Evolutionary conservation across 2,888 invertebrate genomes (phyloP).

Genomic region (Sussaba pulchella): DNA sequence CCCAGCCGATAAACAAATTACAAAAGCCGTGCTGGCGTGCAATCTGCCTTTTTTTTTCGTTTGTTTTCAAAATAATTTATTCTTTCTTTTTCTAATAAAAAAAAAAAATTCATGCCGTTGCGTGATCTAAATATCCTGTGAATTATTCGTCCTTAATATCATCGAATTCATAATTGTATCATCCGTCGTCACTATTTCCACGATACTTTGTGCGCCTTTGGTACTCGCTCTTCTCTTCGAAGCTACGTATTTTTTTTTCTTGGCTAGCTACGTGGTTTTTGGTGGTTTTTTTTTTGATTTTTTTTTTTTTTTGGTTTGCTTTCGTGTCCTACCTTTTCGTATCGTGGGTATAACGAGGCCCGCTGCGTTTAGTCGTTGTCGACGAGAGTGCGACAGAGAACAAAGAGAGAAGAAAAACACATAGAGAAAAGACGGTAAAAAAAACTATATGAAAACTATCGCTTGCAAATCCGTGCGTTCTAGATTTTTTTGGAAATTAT

Average conservation of each 20-base stretch:
- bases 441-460: conserved; percentile 67
- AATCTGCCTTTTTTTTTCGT: conserved; percentile 19
- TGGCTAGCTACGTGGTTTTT: conserved; percentile 31
- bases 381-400: conserved; percentile 80
- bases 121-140: not conserved
- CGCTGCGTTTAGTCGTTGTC: conserved; percentile 77
- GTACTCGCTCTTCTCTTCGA: conserved; percentile 16
- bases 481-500: conserved; percentile 21
- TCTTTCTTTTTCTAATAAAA: not conserved
- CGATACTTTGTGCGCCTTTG: conserved; percentile 3
- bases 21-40: conserved; percentile 58
- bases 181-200: conserved; percentile 1
- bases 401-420: conserved; percentile 80
- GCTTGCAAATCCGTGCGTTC: conserved; percentile 69
- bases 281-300: not conserved
- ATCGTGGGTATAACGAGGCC: conserved; percentile 84
- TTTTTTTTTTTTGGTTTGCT: conserved; percentile 7
- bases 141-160: not conserved
- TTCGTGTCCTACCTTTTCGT: conserved; percentile 83
- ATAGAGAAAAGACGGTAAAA: conserved; percentile 69
- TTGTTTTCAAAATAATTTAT: too few relatives aligned
- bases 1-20: conserved; percentile 50
- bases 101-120: conserved; percentile 8
- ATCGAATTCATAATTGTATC: not conserved
- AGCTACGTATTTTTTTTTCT: not conserved